Conservation (phyloP, 2,888 invertebrate species). For the Nineta flava region DNA sequence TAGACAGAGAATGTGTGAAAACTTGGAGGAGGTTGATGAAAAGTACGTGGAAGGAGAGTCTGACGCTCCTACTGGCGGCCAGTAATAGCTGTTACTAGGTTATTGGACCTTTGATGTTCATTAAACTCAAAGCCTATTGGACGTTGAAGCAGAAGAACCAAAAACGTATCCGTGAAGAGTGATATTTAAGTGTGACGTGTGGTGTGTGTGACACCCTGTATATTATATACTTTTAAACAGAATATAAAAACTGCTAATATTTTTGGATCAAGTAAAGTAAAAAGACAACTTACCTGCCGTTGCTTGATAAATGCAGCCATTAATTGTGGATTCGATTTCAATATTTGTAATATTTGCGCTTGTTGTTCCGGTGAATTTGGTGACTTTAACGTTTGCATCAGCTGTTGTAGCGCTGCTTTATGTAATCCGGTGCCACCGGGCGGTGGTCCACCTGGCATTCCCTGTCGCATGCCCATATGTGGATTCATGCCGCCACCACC, state of each 20-base stretch:
- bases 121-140: too few relatives aligned
- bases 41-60: too few relatives aligned
- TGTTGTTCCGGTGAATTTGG: conserved; percentile 87
- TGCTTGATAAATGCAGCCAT: conserved; percentile 93
- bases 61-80: too few relatives aligned
- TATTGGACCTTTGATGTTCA: too few relatives aligned
- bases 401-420: conserved; percentile 61
- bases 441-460: conserved; percentile 14
- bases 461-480: conserved; percentile 15
- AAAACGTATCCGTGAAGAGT: too few relatives aligned
- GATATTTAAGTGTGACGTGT: too few relatives aligned
- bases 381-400: conserved; percentile 79
- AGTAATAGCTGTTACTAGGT: too few relatives aligned
- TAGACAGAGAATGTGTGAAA: too few relatives aligned
- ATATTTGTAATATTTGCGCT: conserved; percentile 71
- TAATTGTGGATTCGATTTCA: conserved; percentile 85
- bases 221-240: too few relatives aligned
- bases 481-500: conserved; percentile 19
- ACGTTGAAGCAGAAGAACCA: too few relatives aligned
- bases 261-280: not conserved
- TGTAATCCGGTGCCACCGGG: conserved; percentile 26
- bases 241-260: not conserved
- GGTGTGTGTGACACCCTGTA: too few relatives aligned
- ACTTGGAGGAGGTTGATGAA: too few relatives aligned
- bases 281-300: conserved; percentile 37